Conservation (phyloP, 2,797 vertebrate genomes). For the Galaxias olidus region DNA sequence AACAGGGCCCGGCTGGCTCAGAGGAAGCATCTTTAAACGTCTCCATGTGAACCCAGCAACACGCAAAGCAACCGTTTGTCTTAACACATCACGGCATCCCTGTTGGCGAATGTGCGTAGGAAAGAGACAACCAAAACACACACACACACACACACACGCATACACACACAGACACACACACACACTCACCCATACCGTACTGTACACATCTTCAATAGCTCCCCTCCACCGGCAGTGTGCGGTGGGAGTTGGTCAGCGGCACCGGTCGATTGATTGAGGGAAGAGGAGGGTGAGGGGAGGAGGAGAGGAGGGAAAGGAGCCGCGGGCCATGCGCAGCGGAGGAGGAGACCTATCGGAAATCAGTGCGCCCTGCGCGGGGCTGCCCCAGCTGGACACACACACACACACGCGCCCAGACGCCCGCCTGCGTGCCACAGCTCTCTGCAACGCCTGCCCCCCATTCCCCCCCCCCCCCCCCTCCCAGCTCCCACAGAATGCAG, state of each 20-base stretch:
- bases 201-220: conserved; percentile 50
- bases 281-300: conserved; percentile 50
- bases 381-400: conserved; percentile 52
- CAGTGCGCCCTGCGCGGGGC: conserved; percentile 60
- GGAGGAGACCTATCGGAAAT: conserved; percentile 79
- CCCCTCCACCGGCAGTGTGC: conserved; percentile 53
- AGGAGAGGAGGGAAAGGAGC: conserved; percentile 56
- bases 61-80: too few relatives aligned
- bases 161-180: background rate
- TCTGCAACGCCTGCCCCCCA: conserved; percentile 26
- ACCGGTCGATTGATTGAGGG: conserved; percentile 68
- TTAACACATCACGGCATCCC: too few relatives aligned
- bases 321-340: conserved; percentile 71
- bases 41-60: too few relatives aligned
- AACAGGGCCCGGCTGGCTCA: conserved; percentile 44
- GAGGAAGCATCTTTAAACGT: conserved; percentile 52
- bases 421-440: conserved; percentile 46
- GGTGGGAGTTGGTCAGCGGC: conserved; percentile 66
- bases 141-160: background rate
- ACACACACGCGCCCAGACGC: conserved; percentile 49
- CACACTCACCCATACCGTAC: conserved; percentile 11
- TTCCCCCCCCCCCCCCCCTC: too few relatives aligned
- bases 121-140: background rate
- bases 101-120: too few relatives aligned
- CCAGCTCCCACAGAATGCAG: background rate